phyloP scores from a whole-genome alignment of 2,113 vertebrate species.

The Microtus pennsylvanicus region DNA sequence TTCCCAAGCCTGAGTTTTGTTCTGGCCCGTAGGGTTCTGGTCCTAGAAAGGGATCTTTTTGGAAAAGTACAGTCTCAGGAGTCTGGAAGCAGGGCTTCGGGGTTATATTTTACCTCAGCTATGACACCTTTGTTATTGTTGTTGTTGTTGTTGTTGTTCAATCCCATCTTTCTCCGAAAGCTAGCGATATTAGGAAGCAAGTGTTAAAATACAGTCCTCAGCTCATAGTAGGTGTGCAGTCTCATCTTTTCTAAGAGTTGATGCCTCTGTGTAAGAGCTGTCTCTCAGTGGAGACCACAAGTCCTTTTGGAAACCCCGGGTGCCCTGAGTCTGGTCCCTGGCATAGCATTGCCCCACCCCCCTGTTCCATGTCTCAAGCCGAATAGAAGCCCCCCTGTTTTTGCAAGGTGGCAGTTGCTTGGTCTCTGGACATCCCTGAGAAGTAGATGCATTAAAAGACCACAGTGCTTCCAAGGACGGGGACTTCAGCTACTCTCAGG shows the following conservation, averaged over 20 bases:
- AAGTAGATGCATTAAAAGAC: not conserved
- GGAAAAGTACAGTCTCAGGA: not conserved
- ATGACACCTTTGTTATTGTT: not conserved
- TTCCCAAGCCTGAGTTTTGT: not conserved
- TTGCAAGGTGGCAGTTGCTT: not conserved
- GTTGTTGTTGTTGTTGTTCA: no score
- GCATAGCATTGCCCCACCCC: not conserved
- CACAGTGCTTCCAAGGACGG: not conserved
- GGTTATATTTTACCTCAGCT: not conserved
- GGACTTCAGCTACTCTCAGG: not conserved
- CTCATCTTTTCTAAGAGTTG: not conserved
- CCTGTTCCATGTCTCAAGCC: not conserved
- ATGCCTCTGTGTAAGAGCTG: not conserved
- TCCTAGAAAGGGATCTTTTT: not conserved
- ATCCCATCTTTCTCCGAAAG: not conserved
- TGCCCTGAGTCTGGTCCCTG: no score
- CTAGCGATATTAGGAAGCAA: not conserved
- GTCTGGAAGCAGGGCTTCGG: not conserved
- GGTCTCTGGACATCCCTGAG: not conserved
- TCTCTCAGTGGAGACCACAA: not conserved
- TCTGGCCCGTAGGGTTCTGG: not conserved
- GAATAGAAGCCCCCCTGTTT: not conserved
- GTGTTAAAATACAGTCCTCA: not conserved
- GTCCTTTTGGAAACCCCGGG: not conserved
- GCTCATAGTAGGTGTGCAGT: not conserved